Base-by-base conservation (phyloP, 2,113 vertebrate species). In the Pangasianodon gigas region DNA sequence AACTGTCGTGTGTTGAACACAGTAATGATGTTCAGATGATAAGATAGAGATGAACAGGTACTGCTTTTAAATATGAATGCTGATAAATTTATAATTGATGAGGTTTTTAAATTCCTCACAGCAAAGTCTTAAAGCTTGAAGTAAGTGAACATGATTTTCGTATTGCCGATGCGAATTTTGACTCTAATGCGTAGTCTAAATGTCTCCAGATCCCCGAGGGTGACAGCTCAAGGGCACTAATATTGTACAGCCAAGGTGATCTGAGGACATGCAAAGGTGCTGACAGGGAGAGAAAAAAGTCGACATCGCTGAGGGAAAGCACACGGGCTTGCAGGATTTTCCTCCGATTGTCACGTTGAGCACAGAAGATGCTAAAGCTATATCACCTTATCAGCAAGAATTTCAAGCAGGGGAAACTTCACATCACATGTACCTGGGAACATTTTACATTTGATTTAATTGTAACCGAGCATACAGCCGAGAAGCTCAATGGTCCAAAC, bases 141-240 rank as follows among this genome's bases (percentile, higher is more conserved):
- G 95, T 95, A 95, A 95, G 80, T 90, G 93, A 80, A 91, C 93
- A 0, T 84, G 88, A 88, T 95, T 94, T 95, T 79, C 87, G 90
- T 94, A 95, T 95, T 94, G 90, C 94, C 90, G 92, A 24, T 86
- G 92, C 94, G 96, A 94, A 85, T 91, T 84, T 91, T 81, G 90
- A 93, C 93, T 95, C 91, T 94, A 94, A 93, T 84, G 85, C 91
- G 69, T 88, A 56, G 51, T 51, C 46, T 16, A 1, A 88, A 83
- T 69, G 60, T 83, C 51, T 89, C 62, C 26, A 54, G 41, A 79
- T 29, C 46, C 44, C n/a, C 32, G 71, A 65, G 62, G 62, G 32
- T 90, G 91, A 92, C 88, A 91, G 92, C 94, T 94, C 94, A 96
- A 95, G 94, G 94, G 93, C 95, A 93, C 71, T 89, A 84, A 91